phyloP scores from a whole-genome alignment of 1,140 invertebrate genomes.

The Lepidurus arcticus region DNA sequence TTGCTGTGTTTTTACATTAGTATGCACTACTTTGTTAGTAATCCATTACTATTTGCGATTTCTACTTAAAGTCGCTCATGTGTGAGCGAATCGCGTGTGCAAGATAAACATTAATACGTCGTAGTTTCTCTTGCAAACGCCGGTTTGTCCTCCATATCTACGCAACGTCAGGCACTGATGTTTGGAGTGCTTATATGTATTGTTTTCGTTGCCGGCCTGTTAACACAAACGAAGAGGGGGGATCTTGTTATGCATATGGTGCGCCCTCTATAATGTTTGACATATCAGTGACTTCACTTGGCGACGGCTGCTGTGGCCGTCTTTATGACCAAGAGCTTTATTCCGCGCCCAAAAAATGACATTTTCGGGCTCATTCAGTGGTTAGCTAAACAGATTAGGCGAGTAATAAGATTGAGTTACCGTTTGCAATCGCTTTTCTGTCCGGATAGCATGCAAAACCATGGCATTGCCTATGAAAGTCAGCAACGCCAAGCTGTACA shows the following conservation, averaged over 20 bases:
- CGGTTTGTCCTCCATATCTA: background rate
- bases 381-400: background rate
- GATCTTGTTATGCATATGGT: background rate
- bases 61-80: too few relatives aligned
- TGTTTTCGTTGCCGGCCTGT: background rate
- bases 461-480: slow-evolving; percentile 48
- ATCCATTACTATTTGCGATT: too few relatives aligned
- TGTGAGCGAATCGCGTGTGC: too few relatives aligned
- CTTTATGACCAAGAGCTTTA: background rate
- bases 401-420: slow-evolving; percentile 40
- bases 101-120: too few relatives aligned
- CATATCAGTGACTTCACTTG: background rate
- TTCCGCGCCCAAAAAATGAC: background rate
- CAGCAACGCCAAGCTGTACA: slow-evolving; percentile 44
- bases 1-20: too few relatives aligned
- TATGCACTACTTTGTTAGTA: too few relatives aligned
- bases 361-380: background rate
- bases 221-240: background rate
- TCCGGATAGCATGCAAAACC: slow-evolving; percentile 49
- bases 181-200: background rate
- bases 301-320: background rate
- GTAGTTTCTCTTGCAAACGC: too few relatives aligned
- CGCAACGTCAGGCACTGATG: background rate
- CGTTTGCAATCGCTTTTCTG: slow-evolving; percentile 47
- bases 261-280: background rate